Base-by-base conservation (phyloP, 1,140 invertebrate genomes). In the Papilio polytes region DNA sequence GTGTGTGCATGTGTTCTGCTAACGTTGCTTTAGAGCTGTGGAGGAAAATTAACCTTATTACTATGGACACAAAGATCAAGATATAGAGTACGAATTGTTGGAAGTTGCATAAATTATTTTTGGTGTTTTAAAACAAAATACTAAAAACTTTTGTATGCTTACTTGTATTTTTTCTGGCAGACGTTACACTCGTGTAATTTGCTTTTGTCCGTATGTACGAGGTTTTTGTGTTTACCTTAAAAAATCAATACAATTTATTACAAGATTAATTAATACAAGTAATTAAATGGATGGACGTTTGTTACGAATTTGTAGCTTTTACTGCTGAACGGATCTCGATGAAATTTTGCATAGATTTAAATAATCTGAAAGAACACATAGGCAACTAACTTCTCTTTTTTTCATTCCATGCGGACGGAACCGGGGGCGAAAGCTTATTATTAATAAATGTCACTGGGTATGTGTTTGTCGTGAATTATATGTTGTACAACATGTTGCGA, bases 1-100 rank as follows among this genome's bases (percentile, higher is more conserved):
- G 95, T 96, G 88, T 97, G 97, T 97, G 97, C 74, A 96, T 96
- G 83, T 98, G 97, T 88, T 97, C 97, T 51, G 96, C 95, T 12
- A 98, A 92, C 78, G 97, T 89, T 87, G 96, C 96, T 56, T 96
- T 96, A 0, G 97, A 97, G 81, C 96, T 97, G 85, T 86, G 92
- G 95, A 1, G 7, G 15, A 12, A 41, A 41, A 46, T 44, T 15
- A 20, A 73, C 70, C 18, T 72, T 72, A 72, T 72, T 9, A 2
- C 4, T 41, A 26, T 26, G 0, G 9, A 9, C 7, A 63, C 22
- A 63, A 66, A 15, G 59, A 31, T 66, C 9, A 66, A 13, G 12
- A 66, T 26, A 26, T 26, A 26, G 26, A 26, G 26, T 26, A 26
- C 26, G 2, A 26, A 2, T 53, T 53, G 51, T n/a, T 53, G 6